Evolutionary conservation across 2,888 invertebrate genomes (phyloP), one percentile per base, ranked within the genome.

Genomic region (Drosophila nr. fundita): DNA sequence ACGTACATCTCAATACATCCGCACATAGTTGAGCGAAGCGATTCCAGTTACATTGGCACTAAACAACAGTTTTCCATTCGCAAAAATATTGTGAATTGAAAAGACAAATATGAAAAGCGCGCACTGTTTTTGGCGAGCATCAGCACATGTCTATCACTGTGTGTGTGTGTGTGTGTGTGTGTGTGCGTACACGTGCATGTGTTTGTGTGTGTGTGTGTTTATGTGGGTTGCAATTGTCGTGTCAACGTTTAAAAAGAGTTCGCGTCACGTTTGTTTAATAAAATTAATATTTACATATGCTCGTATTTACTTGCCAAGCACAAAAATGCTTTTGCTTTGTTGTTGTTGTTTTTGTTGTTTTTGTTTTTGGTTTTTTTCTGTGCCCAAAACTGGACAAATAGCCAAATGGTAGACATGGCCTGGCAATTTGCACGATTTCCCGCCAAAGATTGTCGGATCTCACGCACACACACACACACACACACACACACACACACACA

Each of bases 271-370:
- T 88, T 85, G 87, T 70, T 85, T 86, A 85, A 88, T 85, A 85
- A 85, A 88, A 88, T 88, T 88, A 88, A 86, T 85, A 85, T 88
- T 88, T 85, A 86, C 89, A 88, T 86, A 88, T 85, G 88, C 73
- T 76, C 88, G 83, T 85, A 83, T 87, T 83, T 85, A 77, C 73
- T 69, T 78, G 80, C 71, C 59, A 53, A 59, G 38, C 57, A 54
- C 48, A 36, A 49, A 73, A 73, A 75, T 70, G 62, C 45, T 63
- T 62, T 60, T 61, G 55, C 60, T 49, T 18, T 27, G 48, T 15
- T 45, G 24, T 24, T 45, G 40, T n/a, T 40, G 42, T 40, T 40
- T 10, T n/a, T 42, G 21, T 13, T 42, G 42, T 45, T 21, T 13
- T 21, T 24, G 45, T 10, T 32, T 32, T 50, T 50, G 29, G n/a